Conservation (phyloP, 2,113 vertebrate genomes). For the Thryonomys swinderianus region DNA sequence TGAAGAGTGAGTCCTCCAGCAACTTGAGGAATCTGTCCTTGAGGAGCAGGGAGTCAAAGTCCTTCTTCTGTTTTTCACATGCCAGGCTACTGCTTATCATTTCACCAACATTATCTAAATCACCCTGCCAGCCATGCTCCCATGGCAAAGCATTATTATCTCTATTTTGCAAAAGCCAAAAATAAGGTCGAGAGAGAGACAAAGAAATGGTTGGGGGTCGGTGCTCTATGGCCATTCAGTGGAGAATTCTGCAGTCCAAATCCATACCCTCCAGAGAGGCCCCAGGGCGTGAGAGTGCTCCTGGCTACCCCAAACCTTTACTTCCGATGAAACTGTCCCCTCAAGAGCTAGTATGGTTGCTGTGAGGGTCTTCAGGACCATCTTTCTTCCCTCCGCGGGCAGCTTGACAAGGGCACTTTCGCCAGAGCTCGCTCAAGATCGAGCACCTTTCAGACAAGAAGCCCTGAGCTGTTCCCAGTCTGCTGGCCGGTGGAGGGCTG, state of each 20-base stretch:
- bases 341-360: not conserved
- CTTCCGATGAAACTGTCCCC: not conserved
- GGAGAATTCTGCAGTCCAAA: too few relatives aligned
- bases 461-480: not conserved
- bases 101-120: not conserved
- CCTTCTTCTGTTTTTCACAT: rapidly evolving
- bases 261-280: too few relatives aligned
- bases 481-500: not conserved
- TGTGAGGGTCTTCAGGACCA: not conserved
- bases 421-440: not conserved
- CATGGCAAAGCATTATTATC: not conserved
- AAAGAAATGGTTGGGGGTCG: too few relatives aligned
- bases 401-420: not conserved
- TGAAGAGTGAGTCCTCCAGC: not conserved
- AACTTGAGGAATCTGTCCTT: not conserved
- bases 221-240: too few relatives aligned
- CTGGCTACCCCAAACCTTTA: too few relatives aligned
- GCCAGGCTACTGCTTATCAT: not conserved
- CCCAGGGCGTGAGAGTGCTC: too few relatives aligned
- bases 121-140: not conserved
- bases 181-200: not conserved
- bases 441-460: not conserved
- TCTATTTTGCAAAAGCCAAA: slow-evolving; percentile 1
- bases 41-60: not conserved
- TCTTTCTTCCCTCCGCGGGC: not conserved